A percentile compares a stretch with the other conserved stretches of the same genome.
Evolutionary conservation across 1,140 invertebrate genomes (phyloP).

Genomic region (Zaprionus davidi): DNA sequence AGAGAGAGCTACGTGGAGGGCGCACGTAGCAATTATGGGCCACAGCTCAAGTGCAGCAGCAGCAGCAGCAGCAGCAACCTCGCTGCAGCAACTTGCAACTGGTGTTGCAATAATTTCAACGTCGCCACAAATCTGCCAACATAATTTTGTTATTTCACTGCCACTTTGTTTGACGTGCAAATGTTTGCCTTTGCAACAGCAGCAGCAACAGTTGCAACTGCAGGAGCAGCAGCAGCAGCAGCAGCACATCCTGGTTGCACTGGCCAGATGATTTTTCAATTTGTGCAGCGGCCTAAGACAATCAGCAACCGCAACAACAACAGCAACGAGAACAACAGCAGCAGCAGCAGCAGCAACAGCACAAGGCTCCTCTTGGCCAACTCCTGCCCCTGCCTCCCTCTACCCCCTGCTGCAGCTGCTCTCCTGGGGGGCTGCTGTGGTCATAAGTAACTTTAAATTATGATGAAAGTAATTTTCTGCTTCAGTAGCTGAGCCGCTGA

Average conservation of each 20-base stretch:
- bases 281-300: constrained; percentile 66
- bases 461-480: constrained; percentile 84
- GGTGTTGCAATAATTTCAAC: constrained; percentile 70
- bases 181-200: constrained; percentile 69
- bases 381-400: neutral
- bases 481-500: constrained; percentile 76
- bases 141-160: constrained; percentile 83
- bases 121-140: constrained; percentile 80
- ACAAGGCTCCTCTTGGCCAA: neutral
- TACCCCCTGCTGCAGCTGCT: neutral
- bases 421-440: constrained; percentile 50
- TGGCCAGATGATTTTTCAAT: constrained; percentile 76
- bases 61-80: neutral
- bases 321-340: constrained; percentile 18
- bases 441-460: constrained; percentile 83
- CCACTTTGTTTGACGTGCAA: constrained; percentile 82
- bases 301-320: constrained; percentile 41
- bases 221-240: constrained; percentile 24
- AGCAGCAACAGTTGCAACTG: constrained; percentile 2
- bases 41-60: constrained; percentile 45
- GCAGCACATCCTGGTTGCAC: constrained; percentile 54
- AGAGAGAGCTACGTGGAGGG: neutral
- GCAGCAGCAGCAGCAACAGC: neutral
- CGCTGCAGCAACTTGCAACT: constrained; percentile 7
- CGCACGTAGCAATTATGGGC: constrained; percentile 73